Base-by-base conservation (phyloP, 1,140 invertebrate genomes). In the Nymphalis io region DNA sequence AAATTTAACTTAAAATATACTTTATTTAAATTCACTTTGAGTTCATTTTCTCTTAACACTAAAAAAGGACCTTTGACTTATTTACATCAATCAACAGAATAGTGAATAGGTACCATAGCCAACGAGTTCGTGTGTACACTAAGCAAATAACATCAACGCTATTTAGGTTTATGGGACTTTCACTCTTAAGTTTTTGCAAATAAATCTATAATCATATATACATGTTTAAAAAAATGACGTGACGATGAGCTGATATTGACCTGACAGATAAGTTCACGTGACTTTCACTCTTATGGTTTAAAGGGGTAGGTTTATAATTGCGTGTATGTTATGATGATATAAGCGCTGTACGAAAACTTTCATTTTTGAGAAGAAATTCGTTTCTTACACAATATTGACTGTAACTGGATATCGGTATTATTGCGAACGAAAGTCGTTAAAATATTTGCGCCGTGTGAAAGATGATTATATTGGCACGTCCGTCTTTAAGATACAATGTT, bases 331-430 rank as follows among this genome's bases (percentile, higher is more conserved):
- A 27, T 20, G 72, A 74, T 80, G 75, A 75, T 75, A 75, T 79
- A 78, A 78, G 76, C 72, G 70, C 48, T 65, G 60, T 72, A 64
- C 70, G 66, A 71, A 77, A 79, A 79, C 79, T 81, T 81, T 81
- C 79, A 73, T 79, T 79, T 80, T 79, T 71, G 66, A 73, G 74
- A 74, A 78, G 76, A 80, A 72, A 68, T 74, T 70, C 48, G 66
- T 58, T 61, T 38, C 60, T 80, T 76, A 68, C 74, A 68, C 70
- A 80, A 78, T 73, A 68, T 74, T 60, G 13, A 60, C 58, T 59
- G 66, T 57, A 62, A 69, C 59, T 65, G 69, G 68, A 74, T 70
- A 63, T 64, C 39, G 57, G 42, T 64, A 23, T 8, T 59, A 33
- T 53, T 44, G 55, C 48, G 61, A 48, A 67, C 51, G 64, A 66